Evolutionary conservation across 2,797 vertebrate species (phyloP), one percentile per base, ranked within the genome.

Genomic region (Orientallactaga sibirica): DNA sequence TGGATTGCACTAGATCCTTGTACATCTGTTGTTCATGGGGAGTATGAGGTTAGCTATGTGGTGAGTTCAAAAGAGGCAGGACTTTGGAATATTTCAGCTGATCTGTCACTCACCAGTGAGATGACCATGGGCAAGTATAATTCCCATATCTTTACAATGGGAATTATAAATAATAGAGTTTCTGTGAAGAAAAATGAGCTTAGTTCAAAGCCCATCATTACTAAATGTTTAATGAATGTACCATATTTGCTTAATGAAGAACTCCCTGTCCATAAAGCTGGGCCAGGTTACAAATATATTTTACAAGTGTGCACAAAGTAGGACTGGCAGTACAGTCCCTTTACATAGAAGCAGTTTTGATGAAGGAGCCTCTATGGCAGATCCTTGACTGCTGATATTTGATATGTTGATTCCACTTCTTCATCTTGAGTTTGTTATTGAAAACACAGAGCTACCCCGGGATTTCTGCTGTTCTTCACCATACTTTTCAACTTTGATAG

Each of bases 141-240:
- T 81, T 83, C 18, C n/a, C 29, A 37, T 73, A 58, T 81, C n/a
- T 94, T 92, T 86, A 79, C 74, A 77, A 43, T 78, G 55, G 9
- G 7, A 25, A 22, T 80, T 85, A 27, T 80, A 93, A 92, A 18
- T 89, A 76, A 67, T 61, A 85, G 62, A 77, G 41, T 81, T 86
- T 87, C 37, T 71, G 25, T 94, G 68, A 90, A 85, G 41, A 90
- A 76, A 80, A 88, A 81, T 88, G 67, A 82, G 52, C 41, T 83
- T 91, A 90, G 16, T 64, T 67, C 41, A 52, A 33, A 81, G 25
- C 6, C 19, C 48, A 4, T 11, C 24, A 33, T 92, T 89, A 37
- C 20, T 48, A 37, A 78, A 66, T 67, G 66, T 19, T 91, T 86
- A 76, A 76, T 67, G 61, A 71, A 76, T 24, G 5, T 15, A 80